phyloP scores from a whole-genome alignment of 1,140 invertebrate species.

The Hylaeus volcanicus region DNA sequence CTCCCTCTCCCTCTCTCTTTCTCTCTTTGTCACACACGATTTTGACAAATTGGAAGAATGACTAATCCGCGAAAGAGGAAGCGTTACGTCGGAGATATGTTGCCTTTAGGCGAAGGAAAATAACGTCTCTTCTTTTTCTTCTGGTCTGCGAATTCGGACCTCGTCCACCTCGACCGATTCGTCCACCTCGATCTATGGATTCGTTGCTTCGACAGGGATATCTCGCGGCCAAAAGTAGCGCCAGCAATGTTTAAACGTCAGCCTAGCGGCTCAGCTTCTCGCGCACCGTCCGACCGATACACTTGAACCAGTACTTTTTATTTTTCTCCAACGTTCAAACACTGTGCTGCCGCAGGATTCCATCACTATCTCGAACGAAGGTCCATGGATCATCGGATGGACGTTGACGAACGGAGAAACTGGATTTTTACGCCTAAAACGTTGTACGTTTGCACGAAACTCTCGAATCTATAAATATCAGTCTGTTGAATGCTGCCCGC shows the following conservation, averaged over 20 bases:
- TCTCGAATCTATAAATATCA: slow-evolving; percentile 76
- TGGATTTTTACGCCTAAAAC: slow-evolving; percentile 72
- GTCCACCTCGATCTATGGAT: not conserved
- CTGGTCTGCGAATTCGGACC: not conserved
- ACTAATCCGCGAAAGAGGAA: not conserved
- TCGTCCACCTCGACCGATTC: not conserved
- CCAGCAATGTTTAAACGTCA: slow-evolving; percentile 31
- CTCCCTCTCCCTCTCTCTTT: not conserved
- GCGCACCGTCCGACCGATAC: not conserved
- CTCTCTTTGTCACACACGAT: not conserved
- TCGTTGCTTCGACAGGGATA: not conserved
- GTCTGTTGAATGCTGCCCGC: slow-evolving; percentile 71
- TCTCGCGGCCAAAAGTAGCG: not conserved
- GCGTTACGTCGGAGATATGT: not conserved
- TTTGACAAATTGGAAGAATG: not conserved
- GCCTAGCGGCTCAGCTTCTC: not conserved
- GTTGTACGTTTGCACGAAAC: slow-evolving; percentile 69
- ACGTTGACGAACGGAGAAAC: slow-evolving; percentile 51
- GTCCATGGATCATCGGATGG: slow-evolving; percentile 26
- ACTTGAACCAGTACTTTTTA: too few species aligned
- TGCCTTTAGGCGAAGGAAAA: not conserved
- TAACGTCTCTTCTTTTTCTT: not conserved
- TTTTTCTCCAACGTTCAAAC: not conserved
- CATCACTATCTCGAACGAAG: slow-evolving; percentile 8
- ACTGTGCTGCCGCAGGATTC: not conserved